Evolutionary conservation across 2,888 invertebrate genomes (phyloP).

Genomic region (Reticulitermes lucifugus): DNA sequence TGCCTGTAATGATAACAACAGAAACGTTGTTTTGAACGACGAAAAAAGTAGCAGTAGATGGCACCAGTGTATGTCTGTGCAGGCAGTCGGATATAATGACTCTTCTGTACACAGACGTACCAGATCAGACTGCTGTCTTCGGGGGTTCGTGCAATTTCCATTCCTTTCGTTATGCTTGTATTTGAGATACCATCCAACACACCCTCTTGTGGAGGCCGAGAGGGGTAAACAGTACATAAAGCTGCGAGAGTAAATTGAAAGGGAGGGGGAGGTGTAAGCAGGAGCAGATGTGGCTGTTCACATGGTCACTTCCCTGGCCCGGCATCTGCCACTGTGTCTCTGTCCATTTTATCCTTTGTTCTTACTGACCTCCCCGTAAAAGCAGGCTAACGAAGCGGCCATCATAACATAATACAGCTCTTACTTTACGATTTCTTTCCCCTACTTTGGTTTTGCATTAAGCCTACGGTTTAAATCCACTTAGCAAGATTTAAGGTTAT

Average conservation of each 20-base stretch:
- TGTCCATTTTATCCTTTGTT: background rate
- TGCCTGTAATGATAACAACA: too few species aligned
- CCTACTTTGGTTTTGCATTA: background rate
- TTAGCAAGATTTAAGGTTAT: too few species aligned
- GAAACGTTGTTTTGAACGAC: too few species aligned
- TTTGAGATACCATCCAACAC: constrained; percentile 8
- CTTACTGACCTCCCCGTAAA: constrained; percentile 7
- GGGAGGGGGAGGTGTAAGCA: background rate
- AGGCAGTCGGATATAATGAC: too few species aligned
- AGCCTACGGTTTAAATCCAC: too few species aligned
- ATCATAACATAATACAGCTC: constrained; percentile 14
- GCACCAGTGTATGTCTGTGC: too few species aligned
- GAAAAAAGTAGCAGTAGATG: too few species aligned
- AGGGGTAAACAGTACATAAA: constrained; percentile 33
- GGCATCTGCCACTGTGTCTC: constrained; percentile 4
- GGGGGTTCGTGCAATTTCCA: background rate
- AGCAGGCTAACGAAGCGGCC: background rate
- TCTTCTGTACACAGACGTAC: too few species aligned
- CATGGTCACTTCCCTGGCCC: constrained; percentile 23
- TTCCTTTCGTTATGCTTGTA: constrained; percentile 1
- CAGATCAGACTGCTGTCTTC: too few species aligned
- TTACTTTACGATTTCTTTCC: background rate
- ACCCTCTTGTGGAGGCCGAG: constrained; percentile 7
- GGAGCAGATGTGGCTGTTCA: constrained; percentile 16
- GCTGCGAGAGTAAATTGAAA: constrained; percentile 33